These are phyloP conservation scores for Psittacula derbiana DNA, from an alignment of 2,797 vertebrate species.

Conservation along the genomic window DNA sequence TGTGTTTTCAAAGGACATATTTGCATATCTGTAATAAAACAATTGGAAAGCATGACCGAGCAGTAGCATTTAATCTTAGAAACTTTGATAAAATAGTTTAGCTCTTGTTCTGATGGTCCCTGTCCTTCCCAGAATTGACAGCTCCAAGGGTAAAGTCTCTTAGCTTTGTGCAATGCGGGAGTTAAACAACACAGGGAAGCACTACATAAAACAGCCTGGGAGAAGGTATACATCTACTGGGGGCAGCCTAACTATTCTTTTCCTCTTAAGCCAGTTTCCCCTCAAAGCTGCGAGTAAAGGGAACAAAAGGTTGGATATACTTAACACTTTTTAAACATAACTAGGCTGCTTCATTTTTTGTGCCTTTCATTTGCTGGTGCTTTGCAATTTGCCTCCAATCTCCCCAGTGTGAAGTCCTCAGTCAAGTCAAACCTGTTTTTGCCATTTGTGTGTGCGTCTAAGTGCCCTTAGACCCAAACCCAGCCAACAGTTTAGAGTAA, in stretches of 20 bases:
- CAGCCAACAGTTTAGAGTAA: conserved; percentile 55
- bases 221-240: neutral
- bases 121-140: neutral
- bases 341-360: conserved; percentile 43
- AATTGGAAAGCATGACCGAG: neutral
- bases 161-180: neutral
- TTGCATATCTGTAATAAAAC: neutral
- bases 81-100: conserved; percentile 7
- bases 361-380: conserved; percentile 34
- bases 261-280: conserved; percentile 1
- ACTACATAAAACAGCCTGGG: neutral
- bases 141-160: neutral
- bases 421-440: conserved; percentile 71
- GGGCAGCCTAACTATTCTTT: neutral
- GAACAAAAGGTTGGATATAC: conserved; percentile 48
- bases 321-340: conserved; percentile 39
- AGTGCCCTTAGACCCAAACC: conserved; percentile 52
- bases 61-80: neutral
- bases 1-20: neutral
- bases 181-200: neutral
- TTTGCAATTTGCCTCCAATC: conserved; percentile 40
- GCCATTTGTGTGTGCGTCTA: conserved; percentile 25
- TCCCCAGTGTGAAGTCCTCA: conserved; percentile 35
- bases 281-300: conserved; percentile 28
- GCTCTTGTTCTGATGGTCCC: neutral